Evolutionary conservation across 2,113 vertebrate species (phyloP).

Genomic region (Clarias batrachus): DNA sequence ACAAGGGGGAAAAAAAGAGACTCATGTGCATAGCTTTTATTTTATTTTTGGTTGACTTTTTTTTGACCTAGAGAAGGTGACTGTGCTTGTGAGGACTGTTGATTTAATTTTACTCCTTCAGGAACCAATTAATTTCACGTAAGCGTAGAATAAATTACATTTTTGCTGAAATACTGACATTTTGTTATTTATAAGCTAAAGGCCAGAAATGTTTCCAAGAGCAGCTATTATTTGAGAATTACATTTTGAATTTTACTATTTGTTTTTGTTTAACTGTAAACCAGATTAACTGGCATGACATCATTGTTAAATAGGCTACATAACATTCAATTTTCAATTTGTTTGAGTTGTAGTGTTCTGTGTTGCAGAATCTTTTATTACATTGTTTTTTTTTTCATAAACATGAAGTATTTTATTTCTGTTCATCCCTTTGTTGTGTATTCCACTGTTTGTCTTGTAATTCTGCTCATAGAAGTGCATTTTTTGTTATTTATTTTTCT

Average conservation of each 20-base stretch:
- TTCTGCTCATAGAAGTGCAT: neutral
- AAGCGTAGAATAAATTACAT: neutral
- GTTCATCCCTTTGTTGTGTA: slow-evolving; percentile 2
- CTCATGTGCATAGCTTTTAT: neutral
- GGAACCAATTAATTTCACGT: neutral
- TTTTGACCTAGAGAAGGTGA: neutral
- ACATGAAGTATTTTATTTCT: neutral
- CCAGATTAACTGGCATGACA: neutral
- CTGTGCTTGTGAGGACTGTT: neutral
- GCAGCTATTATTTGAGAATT: slow-evolving; percentile 13
- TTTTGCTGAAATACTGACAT: slow-evolving; percentile 5
- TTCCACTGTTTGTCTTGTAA: neutral
- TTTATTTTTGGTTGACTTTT: neutral
- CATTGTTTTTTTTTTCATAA: neutral
- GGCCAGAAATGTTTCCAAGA: neutral
- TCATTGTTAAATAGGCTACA: neutral
- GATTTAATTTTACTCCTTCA: neutral
- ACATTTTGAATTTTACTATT: neutral
- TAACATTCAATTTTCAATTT: neutral
- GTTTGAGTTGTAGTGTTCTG: neutral
- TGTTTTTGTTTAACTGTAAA: slow-evolving; percentile 23
- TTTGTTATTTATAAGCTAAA: slow-evolving; percentile 30
- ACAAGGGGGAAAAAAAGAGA: slow-evolving; percentile 24
- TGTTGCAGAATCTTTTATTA: neutral
- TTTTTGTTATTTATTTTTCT: neutral